A percentile compares a stretch with the other conserved stretches of the same genome.
These are phyloP conservation scores for Kryptolebias ocellatus DNA, from an alignment of 2,797 vertebrate genomes.

Conservation along the genomic window DNA sequence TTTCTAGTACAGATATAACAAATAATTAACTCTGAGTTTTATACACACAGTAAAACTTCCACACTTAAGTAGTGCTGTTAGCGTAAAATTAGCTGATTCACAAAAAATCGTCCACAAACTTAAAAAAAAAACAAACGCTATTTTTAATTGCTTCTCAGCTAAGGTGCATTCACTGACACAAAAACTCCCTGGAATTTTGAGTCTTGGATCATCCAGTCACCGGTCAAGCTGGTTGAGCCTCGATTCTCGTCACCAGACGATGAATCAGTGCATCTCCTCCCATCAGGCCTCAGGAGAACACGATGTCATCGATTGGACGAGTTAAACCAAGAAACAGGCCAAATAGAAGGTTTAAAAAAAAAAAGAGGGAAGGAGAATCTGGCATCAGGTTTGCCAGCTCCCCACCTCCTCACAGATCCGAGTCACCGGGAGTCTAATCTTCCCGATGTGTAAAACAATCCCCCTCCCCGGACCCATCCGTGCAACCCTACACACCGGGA, in stretches of 20 bases:
- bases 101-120: too few relatives aligned
- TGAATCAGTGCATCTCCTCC: constrained; percentile 1
- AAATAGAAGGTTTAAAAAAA: neutral
- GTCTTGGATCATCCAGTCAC: too few relatives aligned
- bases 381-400: constrained; percentile 40
- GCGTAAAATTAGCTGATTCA: too few relatives aligned
- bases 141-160: too few relatives aligned
- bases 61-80: too few relatives aligned
- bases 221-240: too few relatives aligned
- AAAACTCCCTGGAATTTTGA: too few relatives aligned
- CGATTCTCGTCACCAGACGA: neutral
- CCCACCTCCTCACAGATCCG: constrained; percentile 39
- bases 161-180: too few relatives aligned
- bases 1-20: too few relatives aligned
- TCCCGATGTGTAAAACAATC: constrained; percentile 65
- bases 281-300: constrained; percentile 16
- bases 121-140: too few relatives aligned
- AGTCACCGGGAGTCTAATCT: constrained; percentile 56
- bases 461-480: constrained; percentile 40
- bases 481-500: constrained; percentile 61
- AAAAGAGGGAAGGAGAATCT: constrained; percentile 23
- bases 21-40: too few relatives aligned
- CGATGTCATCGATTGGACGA: constrained; percentile 45
- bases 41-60: too few relatives aligned
- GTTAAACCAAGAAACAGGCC: constrained; percentile 23